A percentile compares a stretch with the other conserved stretches of the same genome.
Conservation (phyloP, 2,113 vertebrate genomes). For the Triplophysa dalaica region DNA sequence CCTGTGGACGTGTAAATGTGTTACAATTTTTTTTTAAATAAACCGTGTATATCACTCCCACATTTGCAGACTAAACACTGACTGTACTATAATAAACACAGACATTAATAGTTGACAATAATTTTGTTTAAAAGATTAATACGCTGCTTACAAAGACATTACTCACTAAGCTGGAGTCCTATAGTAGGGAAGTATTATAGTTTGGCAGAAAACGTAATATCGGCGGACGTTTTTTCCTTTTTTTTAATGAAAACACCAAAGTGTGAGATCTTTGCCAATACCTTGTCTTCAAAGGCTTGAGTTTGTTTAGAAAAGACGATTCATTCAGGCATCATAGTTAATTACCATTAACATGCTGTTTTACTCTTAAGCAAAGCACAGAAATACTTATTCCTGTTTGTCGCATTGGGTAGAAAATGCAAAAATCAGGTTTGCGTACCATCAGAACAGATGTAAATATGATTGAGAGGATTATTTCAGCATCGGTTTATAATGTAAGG, state of each 20-base stretch:
- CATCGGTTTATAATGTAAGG: background rate
- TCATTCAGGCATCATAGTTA: background rate
- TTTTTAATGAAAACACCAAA: background rate
- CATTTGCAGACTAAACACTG: constrained; percentile 42
- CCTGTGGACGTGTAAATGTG: constrained; percentile 12
- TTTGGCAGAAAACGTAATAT: background rate
- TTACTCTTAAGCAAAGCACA: background rate
- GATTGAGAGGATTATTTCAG: constrained; percentile 2
- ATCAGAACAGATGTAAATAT: background rate
- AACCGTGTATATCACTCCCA: background rate
- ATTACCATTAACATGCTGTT: background rate
- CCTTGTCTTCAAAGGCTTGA: constrained; percentile 2
- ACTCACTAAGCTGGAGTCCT: background rate
- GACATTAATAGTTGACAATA: constrained; percentile 21
- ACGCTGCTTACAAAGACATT: constrained; percentile 35
- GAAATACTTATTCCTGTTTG: background rate
- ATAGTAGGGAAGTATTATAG: background rate
- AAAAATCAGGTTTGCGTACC: background rate
- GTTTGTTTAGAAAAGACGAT: constrained; percentile 21
- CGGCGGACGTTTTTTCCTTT: background rate
- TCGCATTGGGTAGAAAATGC: background rate
- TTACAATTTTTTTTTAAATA: constrained; percentile 21
- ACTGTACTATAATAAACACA: constrained; percentile 40
- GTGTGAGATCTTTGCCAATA: background rate
- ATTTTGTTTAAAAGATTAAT: constrained; percentile 45